Conservation (phyloP, 2,113 vertebrate species). For the Abramis brama region DNA sequence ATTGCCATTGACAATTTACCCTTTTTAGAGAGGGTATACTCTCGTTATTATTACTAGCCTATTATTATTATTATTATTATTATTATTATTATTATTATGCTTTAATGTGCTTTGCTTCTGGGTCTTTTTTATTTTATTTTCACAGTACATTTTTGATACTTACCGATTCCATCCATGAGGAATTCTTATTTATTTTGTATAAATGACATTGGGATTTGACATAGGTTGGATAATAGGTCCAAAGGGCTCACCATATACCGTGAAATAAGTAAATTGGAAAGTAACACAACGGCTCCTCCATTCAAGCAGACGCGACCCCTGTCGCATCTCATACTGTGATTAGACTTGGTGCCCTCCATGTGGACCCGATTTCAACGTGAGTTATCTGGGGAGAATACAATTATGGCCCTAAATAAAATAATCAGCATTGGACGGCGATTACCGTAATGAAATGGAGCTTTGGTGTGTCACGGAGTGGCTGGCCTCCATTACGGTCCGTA, state of each 20-base stretch:
- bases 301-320: constrained; percentile 75
- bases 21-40: background rate
- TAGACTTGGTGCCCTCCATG: constrained; percentile 94
- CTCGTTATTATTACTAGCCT: background rate
- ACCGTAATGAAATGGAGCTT: constrained; percentile 98
- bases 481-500: constrained; percentile 94
- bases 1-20: background rate
- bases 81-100: no score
- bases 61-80: background rate
- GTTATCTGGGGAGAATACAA: constrained; percentile 99
- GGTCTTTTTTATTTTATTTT: background rate
- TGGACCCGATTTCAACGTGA: constrained; percentile 99
- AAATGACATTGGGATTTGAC: constrained; percentile 17
- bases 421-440: constrained; percentile 99
- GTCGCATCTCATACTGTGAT: constrained; percentile 93
- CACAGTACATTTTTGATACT: background rate
- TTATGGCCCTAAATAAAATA: constrained; percentile 99
- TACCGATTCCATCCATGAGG: constrained; percentile 6
- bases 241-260: constrained; percentile 9
- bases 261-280: constrained; percentile 36
- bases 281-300: constrained; percentile 59
- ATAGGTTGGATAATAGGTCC: constrained; percentile 17
- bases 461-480: constrained; percentile 95
- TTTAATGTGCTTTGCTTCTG: background rate
- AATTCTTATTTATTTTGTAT: constrained; percentile 34